A percentile compares a stretch with the other conserved stretches of the same genome.
Conservation (phyloP, 2,888 invertebrate species). For the Perdita meconis region DNA sequence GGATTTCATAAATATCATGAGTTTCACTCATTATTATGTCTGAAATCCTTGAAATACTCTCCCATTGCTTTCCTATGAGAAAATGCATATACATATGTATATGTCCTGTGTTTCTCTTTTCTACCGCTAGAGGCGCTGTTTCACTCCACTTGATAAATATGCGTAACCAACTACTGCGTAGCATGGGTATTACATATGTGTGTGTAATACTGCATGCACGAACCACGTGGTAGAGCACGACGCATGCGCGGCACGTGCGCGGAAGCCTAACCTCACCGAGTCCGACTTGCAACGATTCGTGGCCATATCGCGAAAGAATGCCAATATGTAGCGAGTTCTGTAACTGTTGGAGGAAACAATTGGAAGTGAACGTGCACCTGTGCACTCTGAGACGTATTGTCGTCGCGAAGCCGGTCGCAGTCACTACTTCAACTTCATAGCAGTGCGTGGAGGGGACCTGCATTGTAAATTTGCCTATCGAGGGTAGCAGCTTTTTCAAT, state of each 20-base stretch:
- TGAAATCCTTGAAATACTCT: too few relatives aligned
- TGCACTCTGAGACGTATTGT: not conserved
- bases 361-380: not conserved
- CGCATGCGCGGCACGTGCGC: constrained; percentile 80
- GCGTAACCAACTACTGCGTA: constrained; percentile 16
- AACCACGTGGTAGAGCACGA: constrained; percentile 78
- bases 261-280: constrained; percentile 67
- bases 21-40: too few relatives aligned
- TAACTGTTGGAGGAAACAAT: constrained; percentile 21
- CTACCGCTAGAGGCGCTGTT: too few relatives aligned
- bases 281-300: constrained; percentile 22
- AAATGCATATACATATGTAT: too few relatives aligned
- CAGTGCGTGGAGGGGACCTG: constrained; percentile 45
- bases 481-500: constrained; percentile 59
- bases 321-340: constrained; percentile 42
- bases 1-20: too few relatives aligned
- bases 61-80: too few relatives aligned
- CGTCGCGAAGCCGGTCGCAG: not conserved
- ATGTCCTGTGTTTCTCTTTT: too few relatives aligned
- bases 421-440: constrained; percentile 4
- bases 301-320: constrained; percentile 29
- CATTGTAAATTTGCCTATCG: constrained; percentile 45
- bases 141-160: too few relatives aligned
- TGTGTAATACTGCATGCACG: constrained; percentile 37
- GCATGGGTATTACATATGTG: too few relatives aligned